Percentiles rank a stretch among this genome's conserved stretches.
phyloP scores from a whole-genome alignment of 2,888 invertebrate species.

The Alcis repandata region DNA sequence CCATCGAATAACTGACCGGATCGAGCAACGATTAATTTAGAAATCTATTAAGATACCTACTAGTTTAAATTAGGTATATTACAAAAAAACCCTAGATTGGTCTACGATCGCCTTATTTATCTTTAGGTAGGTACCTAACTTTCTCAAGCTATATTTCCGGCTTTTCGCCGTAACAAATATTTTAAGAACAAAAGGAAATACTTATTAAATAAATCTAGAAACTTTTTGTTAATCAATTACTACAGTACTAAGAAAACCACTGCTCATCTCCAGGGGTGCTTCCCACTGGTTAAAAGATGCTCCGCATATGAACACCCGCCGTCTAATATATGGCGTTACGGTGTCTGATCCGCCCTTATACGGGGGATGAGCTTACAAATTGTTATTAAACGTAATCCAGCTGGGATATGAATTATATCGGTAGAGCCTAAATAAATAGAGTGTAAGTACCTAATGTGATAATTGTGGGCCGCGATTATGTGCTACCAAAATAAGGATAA shows the following conservation, averaged over 20 bases:
- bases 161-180: too few species aligned
- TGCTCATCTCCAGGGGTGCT: neutral
- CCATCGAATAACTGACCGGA: too few species aligned
- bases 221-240: neutral
- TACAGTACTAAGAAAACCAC: slow-evolving; percentile 7
- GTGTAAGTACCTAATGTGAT: slow-evolving; percentile 4
- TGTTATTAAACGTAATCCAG: slow-evolving; percentile 47
- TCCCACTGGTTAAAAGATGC: slow-evolving; percentile 30
- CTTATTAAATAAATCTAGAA: neutral
- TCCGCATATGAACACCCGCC: slow-evolving; percentile 52
- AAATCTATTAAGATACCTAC: too few species aligned
- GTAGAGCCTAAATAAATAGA: slow-evolving; percentile 17
- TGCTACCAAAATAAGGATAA: neutral
- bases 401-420: slow-evolving; percentile 35
- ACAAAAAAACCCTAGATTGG: too few species aligned
- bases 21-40: too few species aligned
- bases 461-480: slow-evolving; percentile 11
- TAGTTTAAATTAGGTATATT: too few species aligned
- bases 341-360: slow-evolving; percentile 46
- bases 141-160: too few species aligned
- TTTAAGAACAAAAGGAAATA: too few species aligned
- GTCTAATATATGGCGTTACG: slow-evolving; percentile 62
- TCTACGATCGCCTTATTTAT: too few species aligned
- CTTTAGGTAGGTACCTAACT: too few species aligned
- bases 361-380: slow-evolving; percentile 46